Percentiles rank a stretch among this genome's conserved stretches.
Conservation (phyloP, 1,140 invertebrate species). For the Drosophila bocki region DNA sequence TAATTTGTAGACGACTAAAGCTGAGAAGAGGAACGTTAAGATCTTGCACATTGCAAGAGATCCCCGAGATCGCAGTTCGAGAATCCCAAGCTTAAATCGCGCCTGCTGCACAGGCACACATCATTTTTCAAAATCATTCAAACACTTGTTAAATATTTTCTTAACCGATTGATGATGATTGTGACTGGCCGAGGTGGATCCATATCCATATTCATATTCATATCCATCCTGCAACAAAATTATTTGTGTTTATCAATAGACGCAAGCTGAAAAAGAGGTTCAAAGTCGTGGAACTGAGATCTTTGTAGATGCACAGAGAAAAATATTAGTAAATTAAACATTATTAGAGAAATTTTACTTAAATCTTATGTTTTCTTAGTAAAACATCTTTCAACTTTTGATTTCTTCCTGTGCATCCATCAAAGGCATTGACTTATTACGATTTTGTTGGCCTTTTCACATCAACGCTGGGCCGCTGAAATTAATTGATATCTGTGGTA, state of each 20-base stretch:
- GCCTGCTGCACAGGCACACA: slow-evolving; percentile 72
- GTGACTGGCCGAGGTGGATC: slow-evolving; percentile 58
- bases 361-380: background rate
- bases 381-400: too few species aligned
- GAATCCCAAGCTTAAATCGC: slow-evolving; percentile 18
- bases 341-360: too few species aligned
- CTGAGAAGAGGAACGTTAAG: slow-evolving; percentile 22
- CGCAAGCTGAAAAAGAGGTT: slow-evolving; percentile 25
- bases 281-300: slow-evolving; percentile 31
- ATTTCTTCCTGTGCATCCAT: slow-evolving; percentile 26
- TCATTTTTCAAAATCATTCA: slow-evolving; percentile 84
- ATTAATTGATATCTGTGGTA: slow-evolving; percentile 83
- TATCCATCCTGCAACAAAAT: slow-evolving; percentile 69
- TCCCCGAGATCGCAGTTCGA: background rate
- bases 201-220: slow-evolving; percentile 23
- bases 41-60: background rate
- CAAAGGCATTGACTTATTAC: slow-evolving; percentile 81
- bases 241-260: slow-evolving; percentile 84
- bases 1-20: slow-evolving; percentile 76
- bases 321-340: background rate
- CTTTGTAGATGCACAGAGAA: slow-evolving; percentile 11
- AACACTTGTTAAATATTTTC: slow-evolving; percentile 84
- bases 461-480: slow-evolving; percentile 61
- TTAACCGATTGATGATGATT: slow-evolving; percentile 84
- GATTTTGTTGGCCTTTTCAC: slow-evolving; percentile 82